A percentile compares a stretch with the other conserved stretches of the same genome.
phyloP scores from a whole-genome alignment of 2,888 invertebrate species.

The Oscheius sp. region DNA sequence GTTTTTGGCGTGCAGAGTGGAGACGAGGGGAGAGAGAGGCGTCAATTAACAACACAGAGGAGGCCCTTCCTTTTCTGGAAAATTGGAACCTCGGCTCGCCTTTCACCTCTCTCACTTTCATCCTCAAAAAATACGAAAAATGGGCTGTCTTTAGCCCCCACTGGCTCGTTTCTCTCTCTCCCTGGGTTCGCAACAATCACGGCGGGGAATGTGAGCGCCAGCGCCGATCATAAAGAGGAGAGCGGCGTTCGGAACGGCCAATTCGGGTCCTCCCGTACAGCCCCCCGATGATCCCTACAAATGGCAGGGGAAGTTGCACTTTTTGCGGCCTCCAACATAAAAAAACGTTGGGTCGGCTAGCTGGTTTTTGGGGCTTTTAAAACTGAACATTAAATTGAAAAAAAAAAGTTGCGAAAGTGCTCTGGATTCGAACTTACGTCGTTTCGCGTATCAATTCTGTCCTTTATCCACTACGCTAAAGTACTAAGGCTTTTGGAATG shows the following conservation, averaged over 20 bases:
- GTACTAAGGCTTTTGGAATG: too few species aligned
- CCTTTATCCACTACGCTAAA: too few species aligned
- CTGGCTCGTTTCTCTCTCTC: not conserved
- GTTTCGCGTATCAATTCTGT: too few species aligned
- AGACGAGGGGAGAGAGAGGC: too few species aligned
- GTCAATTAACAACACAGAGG: constrained; percentile 1
- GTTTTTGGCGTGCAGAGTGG: too few species aligned
- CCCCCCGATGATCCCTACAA: not conserved
- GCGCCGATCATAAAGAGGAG: constrained; percentile 2
- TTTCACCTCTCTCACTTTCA: not conserved
- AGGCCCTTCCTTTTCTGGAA: not conserved
- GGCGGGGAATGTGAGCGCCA: not conserved
- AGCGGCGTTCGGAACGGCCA: not conserved
- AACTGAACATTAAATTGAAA: not conserved
- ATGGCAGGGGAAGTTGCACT: not conserved
- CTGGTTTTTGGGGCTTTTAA: not conserved
- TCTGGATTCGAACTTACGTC: too few species aligned
- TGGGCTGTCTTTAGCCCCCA: not conserved
- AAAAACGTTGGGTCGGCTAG: not conserved
- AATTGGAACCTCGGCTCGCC: not conserved
- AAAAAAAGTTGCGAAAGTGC: too few species aligned
- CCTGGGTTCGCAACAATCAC: constrained; percentile 13
- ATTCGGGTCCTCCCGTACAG: not conserved
- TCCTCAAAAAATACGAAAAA: not conserved
- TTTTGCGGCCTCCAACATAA: not conserved